Base-by-base conservation (phyloP, 2,888 invertebrate genomes). In the Stramonita haemastoma region DNA sequence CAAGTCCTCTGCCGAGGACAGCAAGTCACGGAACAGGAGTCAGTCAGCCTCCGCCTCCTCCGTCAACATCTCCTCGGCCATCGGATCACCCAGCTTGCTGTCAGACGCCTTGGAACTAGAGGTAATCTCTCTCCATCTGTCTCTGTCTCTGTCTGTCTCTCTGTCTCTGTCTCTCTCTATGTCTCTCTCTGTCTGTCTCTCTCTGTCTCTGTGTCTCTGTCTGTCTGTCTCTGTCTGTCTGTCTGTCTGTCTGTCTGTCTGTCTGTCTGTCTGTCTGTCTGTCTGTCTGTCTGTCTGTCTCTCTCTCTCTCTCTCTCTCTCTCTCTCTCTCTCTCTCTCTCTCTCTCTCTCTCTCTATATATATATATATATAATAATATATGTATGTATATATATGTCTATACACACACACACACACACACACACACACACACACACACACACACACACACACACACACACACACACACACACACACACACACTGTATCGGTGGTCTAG, bases 21-120 rank as follows among this genome's bases (percentile, higher is more conserved):
- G 17, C 36, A n/a, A 17, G 17, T 4, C 26, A 29, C 2, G 8
- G 57, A 46, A 86, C 86, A 60, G 66, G 13, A 86, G 86, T 66
- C 86, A 86, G 57, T 86, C 86, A 17, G 81, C 81, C 22, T 83
- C 81, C 6, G 60, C 86, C 34, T 86, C 66, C 46, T 85, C 85
- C 57, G 29, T 29, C 13, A 66, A 86, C 34, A 66, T 34, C 60
- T 86, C 86, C 8, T 66, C 32, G 1, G 26, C 86, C 6, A 32
- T 66, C 0, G 29, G 22, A 11, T 57, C 57, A 32, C 11, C 66
- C 57, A 86, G 60, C 26, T 22, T 22, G 36, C 26, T 26, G 36
- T 36, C 36, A 22, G 29, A 46, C 46, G 1, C 46, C 0, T 6
- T 6, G 6, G 36, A 83, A 36, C 22, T 26, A 26, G 29, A 46